These are phyloP conservation scores for Matsumyia berberina DNA, from an alignment of 2,888 invertebrate species.

Conservation along the genomic window DNA sequence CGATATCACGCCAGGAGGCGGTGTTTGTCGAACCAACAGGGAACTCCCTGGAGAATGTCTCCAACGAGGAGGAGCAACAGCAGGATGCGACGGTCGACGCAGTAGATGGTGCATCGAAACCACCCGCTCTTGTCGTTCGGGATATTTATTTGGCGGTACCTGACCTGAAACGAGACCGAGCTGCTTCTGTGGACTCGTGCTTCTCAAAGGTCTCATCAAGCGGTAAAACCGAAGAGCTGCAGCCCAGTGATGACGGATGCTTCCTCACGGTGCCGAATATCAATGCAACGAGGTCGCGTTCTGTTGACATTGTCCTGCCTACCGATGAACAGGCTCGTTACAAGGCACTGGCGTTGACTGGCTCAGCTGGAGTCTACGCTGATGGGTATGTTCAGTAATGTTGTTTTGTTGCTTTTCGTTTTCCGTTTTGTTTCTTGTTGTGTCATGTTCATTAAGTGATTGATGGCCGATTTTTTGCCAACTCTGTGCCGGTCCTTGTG, in stretches of 20 bases:
- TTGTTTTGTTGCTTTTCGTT: constrained; percentile 49
- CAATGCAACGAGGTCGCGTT: constrained; percentile 90
- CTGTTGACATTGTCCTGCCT: constrained; percentile 94
- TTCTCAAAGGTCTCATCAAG: constrained; percentile 91
- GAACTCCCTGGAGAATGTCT: constrained; percentile 89
- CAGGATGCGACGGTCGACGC: constrained; percentile 76
- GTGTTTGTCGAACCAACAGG: constrained; percentile 91
- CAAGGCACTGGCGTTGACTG: constrained; percentile 91
- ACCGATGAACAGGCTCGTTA: constrained; percentile 94
- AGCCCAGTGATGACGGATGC: constrained; percentile 86
- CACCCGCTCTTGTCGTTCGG: constrained; percentile 85
- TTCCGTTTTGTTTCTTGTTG: constrained; percentile 35
- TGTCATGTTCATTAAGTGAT: constrained; percentile 56
- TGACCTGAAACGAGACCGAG: constrained; percentile 92
- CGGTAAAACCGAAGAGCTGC: constrained; percentile 89
- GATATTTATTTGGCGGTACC: constrained; percentile 93
- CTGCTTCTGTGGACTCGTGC: constrained; percentile 94
- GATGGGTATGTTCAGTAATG: constrained; percentile 80
- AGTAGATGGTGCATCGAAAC: constrained; percentile 79
- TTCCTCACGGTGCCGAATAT: constrained; percentile 89
- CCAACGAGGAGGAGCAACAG: constrained; percentile 84
- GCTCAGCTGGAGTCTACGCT: constrained; percentile 83
- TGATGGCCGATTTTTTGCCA: constrained; percentile 49
- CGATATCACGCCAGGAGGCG: constrained; percentile 93
- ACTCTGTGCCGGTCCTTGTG: constrained; percentile 24